These are phyloP conservation scores for Atta cephalotes DNA, from an alignment of 1,140 invertebrate species.

Conservation along the genomic window DNA sequence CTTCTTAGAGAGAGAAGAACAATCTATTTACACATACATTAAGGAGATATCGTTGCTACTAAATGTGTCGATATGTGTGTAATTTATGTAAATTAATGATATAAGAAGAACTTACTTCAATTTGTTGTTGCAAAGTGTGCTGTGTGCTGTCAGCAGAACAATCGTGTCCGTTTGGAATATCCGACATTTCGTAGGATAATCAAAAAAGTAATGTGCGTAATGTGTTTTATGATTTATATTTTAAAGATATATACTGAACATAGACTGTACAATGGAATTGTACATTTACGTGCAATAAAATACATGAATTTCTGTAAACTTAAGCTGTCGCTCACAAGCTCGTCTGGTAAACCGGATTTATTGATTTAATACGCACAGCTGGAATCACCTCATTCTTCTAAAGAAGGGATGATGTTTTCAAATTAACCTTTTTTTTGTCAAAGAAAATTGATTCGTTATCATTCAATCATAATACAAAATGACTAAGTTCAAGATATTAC, in stretches of 20 bases:
- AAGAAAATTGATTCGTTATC: constrained; percentile 1
- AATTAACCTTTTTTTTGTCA: constrained; percentile 2
- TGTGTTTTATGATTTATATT: neutral
- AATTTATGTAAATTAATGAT: neutral
- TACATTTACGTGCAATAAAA: neutral
- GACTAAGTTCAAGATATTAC: constrained; percentile 40
- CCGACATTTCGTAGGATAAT: constrained; percentile 33
- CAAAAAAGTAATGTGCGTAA: neutral
- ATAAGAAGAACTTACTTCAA: neutral
- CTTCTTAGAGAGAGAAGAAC: neutral
- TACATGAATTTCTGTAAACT: constrained; percentile 1
- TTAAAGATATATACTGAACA: neutral
- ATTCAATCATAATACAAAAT: neutral
- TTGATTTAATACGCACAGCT: constrained; percentile 51
- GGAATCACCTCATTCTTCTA: constrained; percentile 5
- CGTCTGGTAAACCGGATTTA: constrained; percentile 4
- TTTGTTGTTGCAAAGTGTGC: neutral
- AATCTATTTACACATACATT: neutral
- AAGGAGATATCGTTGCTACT: neutral
- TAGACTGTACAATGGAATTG: neutral
- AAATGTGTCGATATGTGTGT: neutral
- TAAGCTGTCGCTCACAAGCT: neutral
- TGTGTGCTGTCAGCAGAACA: neutral
- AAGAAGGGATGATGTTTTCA: neutral
- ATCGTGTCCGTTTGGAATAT: neutral